These are phyloP conservation scores for Plebejus argus DNA, from an alignment of 2,888 invertebrate species.

Conservation along the genomic window DNA sequence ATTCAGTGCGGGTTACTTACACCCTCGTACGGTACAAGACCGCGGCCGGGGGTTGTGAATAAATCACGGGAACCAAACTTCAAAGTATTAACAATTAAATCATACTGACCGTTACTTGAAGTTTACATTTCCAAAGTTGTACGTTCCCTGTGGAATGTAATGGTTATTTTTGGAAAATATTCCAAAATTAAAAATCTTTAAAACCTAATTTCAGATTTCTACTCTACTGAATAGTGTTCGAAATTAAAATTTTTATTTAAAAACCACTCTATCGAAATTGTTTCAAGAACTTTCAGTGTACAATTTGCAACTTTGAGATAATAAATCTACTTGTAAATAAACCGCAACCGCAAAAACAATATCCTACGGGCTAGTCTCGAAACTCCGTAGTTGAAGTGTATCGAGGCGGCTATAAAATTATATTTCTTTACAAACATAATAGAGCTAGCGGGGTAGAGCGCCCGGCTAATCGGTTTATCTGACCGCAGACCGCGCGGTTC, in stretches of 20 bases:
- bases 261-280: background rate
- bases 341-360: background rate
- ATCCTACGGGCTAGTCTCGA: background rate
- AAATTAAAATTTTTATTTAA: no score
- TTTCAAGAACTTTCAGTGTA: background rate
- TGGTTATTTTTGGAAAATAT: background rate
- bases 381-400: constrained; percentile 2
- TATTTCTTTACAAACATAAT: constrained; percentile 26
- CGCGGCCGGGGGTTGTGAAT: constrained; percentile 66
- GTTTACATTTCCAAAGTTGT: background rate
- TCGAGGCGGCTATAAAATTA: constrained; percentile 14
- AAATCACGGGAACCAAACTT: constrained; percentile 59
- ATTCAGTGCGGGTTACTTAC: constrained; percentile 76
- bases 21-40: constrained; percentile 53
- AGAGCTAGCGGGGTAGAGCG: constrained; percentile 33
- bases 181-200: background rate
- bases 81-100: constrained; percentile 23
- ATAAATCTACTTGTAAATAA: background rate
- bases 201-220: background rate
- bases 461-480: constrained; percentile 70
- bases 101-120: constrained; percentile 7
- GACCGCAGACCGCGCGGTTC: constrained; percentile 69
- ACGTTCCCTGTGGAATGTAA: background rate
- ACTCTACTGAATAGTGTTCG: background rate
- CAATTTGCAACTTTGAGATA: background rate